These are phyloP conservation scores for Platycnemis pennipes DNA, from an alignment of 2,888 invertebrate species.

Conservation along the genomic window DNA sequence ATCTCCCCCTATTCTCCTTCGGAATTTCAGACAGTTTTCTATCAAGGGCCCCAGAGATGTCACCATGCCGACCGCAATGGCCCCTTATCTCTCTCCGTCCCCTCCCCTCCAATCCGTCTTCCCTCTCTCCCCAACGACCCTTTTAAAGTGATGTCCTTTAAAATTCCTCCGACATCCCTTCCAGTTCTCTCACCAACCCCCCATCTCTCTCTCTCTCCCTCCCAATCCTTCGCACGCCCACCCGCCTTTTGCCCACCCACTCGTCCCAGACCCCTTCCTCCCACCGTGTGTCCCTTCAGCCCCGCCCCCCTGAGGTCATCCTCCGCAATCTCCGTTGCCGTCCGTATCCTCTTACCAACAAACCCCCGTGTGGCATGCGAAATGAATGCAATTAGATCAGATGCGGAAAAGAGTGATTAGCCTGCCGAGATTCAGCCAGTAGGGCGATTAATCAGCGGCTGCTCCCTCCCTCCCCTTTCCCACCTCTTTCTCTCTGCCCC, in stretches of 20 bases:
- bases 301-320: constrained; percentile 46
- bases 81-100: constrained; percentile 41
- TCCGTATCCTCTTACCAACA: constrained; percentile 61
- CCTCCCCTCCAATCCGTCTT: background rate
- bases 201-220: background rate
- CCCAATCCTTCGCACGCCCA: background rate
- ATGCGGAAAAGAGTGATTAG: constrained; percentile 67
- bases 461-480: constrained; percentile 49
- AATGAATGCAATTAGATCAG: constrained; percentile 63
- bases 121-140: too few relatives aligned
- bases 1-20: constrained; percentile 33
- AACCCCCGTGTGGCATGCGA: constrained; percentile 63
- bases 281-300: background rate
- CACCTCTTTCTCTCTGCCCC: constrained; percentile 54
- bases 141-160: constrained; percentile 51
- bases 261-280: background rate
- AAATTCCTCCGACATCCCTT: constrained; percentile 46
- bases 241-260: background rate
- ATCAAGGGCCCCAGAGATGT: constrained; percentile 25
- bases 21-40: constrained; percentile 12
- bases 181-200: background rate
- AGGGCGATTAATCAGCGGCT: constrained; percentile 63
- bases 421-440: constrained; percentile 61
- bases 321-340: constrained; percentile 17
- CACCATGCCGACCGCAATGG: constrained; percentile 58